phyloP scores from a whole-genome alignment of 2,888 invertebrate species.

The Cantharis flavilabris region DNA sequence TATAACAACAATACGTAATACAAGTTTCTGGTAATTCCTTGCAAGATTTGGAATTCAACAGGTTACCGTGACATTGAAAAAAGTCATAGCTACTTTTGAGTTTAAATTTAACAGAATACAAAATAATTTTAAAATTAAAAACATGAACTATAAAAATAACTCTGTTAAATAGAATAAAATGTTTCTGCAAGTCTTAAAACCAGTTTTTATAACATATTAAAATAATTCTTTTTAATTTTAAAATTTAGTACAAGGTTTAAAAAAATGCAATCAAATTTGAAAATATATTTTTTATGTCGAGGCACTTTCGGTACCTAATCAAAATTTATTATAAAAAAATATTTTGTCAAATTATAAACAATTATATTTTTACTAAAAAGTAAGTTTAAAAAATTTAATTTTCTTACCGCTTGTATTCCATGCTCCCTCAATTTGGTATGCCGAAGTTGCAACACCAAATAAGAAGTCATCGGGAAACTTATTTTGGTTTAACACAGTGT shows the following conservation, averaged over 20 bases:
- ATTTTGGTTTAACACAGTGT: neutral
- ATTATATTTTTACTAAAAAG: no score
- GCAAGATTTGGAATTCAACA: neutral
- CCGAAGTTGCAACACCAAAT: slow-evolving; percentile 47
- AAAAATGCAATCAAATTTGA: neutral
- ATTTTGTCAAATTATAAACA: no score
- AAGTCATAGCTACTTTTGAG: neutral
- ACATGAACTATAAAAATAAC: neutral
- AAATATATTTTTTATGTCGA: neutral
- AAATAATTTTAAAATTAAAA: neutral
- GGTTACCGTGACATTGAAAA: neutral
- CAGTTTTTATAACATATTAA: neutral
- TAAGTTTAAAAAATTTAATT: neutral
- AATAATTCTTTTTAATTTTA: neutral
- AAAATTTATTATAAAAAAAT: no score
- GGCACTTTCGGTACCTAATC: no score
- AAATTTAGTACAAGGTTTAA: neutral
- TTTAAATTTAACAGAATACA: neutral
- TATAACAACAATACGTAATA: neutral
- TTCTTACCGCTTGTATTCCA: slow-evolving; percentile 47
- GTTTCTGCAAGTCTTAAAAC: neutral
- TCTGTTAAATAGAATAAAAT: neutral
- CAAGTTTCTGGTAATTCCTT: neutral
- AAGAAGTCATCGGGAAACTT: slow-evolving; percentile 44
- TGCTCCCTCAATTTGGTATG: slow-evolving; percentile 53